Percentiles rank a stretch among this genome's conserved stretches.
phyloP scores from a whole-genome alignment of 2,888 invertebrate genomes.

The Thymelicus acteon region DNA sequence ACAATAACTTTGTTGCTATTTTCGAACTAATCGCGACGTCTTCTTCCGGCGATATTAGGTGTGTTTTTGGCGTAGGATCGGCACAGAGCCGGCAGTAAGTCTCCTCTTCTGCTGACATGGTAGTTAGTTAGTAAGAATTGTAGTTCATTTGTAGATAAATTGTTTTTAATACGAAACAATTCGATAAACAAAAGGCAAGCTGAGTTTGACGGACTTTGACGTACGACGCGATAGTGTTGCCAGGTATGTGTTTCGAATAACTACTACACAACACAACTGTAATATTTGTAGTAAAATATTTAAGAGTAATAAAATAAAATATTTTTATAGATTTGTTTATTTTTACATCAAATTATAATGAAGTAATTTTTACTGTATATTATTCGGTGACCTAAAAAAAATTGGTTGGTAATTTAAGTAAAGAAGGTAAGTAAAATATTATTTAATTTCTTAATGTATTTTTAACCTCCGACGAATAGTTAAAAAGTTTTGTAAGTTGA shows the following conservation, averaged over 20 bases:
- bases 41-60: constrained; percentile 67
- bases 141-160: background rate
- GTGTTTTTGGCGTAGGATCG: constrained; percentile 65
- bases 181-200: constrained; percentile 26
- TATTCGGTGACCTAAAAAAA: too few species aligned
- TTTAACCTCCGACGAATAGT: too few species aligned
- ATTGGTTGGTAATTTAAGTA: too few species aligned
- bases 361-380: too few species aligned
- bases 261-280: background rate
- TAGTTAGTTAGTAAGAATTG: constrained; percentile 39
- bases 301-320: too few species aligned
- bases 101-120: constrained; percentile 64
- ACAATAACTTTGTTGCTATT: constrained; percentile 68
- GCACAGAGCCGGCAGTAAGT: constrained; percentile 75
- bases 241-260: background rate
- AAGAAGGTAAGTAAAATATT: too few species aligned
- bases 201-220: constrained; percentile 4
- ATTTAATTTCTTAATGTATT: too few species aligned
- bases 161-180: constrained; percentile 34
- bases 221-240: constrained; percentile 21
- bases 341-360: too few species aligned
- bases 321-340: too few species aligned
- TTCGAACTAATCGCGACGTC: constrained; percentile 68
- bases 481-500: too few species aligned
- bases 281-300: background rate